phyloP scores from a whole-genome alignment of 2,888 invertebrate genomes.

The Teleiodes luculella region DNA sequence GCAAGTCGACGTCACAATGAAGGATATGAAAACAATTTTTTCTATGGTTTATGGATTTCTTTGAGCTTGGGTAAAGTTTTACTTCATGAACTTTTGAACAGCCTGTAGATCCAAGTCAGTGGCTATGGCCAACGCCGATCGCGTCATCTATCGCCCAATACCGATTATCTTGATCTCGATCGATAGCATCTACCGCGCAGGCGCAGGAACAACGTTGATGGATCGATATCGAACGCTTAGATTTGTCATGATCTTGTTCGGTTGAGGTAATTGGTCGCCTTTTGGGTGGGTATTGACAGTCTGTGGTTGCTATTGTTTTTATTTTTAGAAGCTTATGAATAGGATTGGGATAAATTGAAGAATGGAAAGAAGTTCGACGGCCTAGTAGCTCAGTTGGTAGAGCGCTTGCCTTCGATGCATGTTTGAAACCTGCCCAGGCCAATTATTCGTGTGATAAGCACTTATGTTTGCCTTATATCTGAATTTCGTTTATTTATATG shows the following conservation, averaged over 20 bases:
- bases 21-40: too few species aligned
- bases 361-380: too few species aligned
- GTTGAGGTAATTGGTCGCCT: slow-evolving; percentile 28
- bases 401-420: too few species aligned
- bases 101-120: slow-evolving; percentile 42
- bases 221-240: slow-evolving; percentile 37
- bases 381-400: too few species aligned
- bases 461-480: too few species aligned
- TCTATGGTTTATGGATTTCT: too few species aligned
- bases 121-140: slow-evolving; percentile 47
- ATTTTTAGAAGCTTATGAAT: not conserved
- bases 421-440: too few species aligned
- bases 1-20: too few species aligned
- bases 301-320: not conserved
- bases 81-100: slow-evolving; percentile 30
- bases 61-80: too few species aligned
- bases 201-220: slow-evolving; percentile 52
- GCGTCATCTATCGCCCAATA: slow-evolving; percentile 36
- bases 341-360: not conserved
- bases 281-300: slow-evolving; percentile 6
- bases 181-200: slow-evolving; percentile 43
- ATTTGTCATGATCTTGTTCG: slow-evolving; percentile 31
- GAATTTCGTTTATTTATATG: too few species aligned
- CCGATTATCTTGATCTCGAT: slow-evolving; percentile 56
- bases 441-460: too few species aligned